These are phyloP conservation scores for Guaruba guarouba DNA, from an alignment of 2,113 vertebrate species.

Conservation along the genomic window DNA sequence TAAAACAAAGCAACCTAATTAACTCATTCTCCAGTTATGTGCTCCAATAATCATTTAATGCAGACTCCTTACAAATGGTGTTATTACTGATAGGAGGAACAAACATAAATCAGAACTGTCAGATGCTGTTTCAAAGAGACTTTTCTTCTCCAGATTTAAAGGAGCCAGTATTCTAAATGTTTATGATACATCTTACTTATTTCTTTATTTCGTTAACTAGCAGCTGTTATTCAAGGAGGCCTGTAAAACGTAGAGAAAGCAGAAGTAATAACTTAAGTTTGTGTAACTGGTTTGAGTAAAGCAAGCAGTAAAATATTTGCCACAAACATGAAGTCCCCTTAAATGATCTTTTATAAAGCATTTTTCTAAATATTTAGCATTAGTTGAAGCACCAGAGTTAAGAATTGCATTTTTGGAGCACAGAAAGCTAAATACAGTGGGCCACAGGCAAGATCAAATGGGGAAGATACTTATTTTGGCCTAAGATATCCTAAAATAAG, in stretches of 20 bases:
- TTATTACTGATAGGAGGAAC: constrained; percentile 14
- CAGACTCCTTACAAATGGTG: background rate
- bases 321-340: background rate
- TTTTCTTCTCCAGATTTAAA: background rate
- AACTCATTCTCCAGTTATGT: background rate
- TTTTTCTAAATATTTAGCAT: background rate
- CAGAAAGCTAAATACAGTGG: background rate
- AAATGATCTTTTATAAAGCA: background rate
- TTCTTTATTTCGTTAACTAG: background rate
- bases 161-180: background rate
- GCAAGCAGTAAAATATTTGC: background rate
- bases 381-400: background rate
- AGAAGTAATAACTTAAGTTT: background rate
- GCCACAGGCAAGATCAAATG: background rate
- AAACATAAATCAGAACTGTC: background rate
- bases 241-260: background rate
- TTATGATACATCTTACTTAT: background rate
- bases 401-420: background rate
- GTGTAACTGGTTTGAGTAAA: background rate
- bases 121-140: background rate
- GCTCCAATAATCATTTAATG: constrained; percentile 18
- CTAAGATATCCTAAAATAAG: background rate
- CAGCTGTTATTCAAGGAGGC: background rate
- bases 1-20: constrained; percentile 19
- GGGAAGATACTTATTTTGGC: background rate